A percentile compares a stretch with the other conserved stretches of the same genome.
These are phyloP conservation scores for Drosophila flavopinicola DNA, from an alignment of 2,888 invertebrate species.

Conservation along the genomic window DNA sequence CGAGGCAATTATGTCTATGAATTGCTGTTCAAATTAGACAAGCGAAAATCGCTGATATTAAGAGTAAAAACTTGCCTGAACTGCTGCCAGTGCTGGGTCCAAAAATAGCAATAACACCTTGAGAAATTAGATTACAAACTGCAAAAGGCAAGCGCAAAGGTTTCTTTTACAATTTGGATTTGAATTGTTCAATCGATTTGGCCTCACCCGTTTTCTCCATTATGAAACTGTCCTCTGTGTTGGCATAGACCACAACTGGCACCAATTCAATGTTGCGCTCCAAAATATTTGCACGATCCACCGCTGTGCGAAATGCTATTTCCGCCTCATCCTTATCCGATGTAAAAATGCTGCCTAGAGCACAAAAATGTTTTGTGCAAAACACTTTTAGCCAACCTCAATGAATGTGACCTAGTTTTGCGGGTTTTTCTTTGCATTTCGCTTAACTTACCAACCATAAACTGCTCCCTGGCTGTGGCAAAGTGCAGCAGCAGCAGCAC, in stretches of 20 bases:
- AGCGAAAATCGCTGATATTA: no score
- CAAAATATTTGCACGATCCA: slow-evolving; percentile 85
- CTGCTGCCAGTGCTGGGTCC: slow-evolving; percentile 86
- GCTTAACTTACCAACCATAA: slow-evolving; percentile 70
- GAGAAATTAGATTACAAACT: slow-evolving; percentile 88
- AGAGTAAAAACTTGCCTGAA: slow-evolving; percentile 84
- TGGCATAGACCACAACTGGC: slow-evolving; percentile 79
- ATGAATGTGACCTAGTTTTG: slow-evolving; percentile 60
- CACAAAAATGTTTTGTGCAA: slow-evolving; percentile 7
- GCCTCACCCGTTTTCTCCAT: slow-evolving; percentile 82
- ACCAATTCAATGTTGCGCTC: slow-evolving; percentile 81
- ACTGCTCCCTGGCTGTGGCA: slow-evolving; percentile 56
- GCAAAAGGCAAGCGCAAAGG: slow-evolving; percentile 48
- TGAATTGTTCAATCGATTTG: neutral
- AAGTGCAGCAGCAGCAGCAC: slow-evolving; percentile 24
- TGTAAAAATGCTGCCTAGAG: slow-evolving; percentile 85
- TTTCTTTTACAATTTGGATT: neutral
- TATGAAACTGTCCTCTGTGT: slow-evolving; percentile 82
- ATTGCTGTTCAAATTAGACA: neutral
- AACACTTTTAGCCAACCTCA: slow-evolving; percentile 36
- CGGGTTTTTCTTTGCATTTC: neutral
- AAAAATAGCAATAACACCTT: slow-evolving; percentile 90
- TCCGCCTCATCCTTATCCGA: slow-evolving; percentile 86
- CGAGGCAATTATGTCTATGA: slow-evolving; percentile 84
- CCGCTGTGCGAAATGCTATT: slow-evolving; percentile 86